phyloP scores from a whole-genome alignment of 2,888 invertebrate species.

The Dolichomitus sp. region DNA sequence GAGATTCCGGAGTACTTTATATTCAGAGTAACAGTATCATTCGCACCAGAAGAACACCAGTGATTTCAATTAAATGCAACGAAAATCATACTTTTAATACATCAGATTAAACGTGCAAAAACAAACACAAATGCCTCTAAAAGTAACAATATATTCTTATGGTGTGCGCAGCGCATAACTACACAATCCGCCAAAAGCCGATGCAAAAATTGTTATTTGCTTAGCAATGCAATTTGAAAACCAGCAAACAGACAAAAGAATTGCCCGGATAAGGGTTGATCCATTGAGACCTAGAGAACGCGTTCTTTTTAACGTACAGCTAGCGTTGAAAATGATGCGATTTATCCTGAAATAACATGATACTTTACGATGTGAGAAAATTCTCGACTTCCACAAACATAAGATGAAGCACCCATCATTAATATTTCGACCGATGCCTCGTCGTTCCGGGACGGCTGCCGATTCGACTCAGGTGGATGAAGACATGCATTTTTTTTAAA shows the following conservation, averaged over 20 bases:
- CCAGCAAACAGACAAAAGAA: conserved; percentile 43
- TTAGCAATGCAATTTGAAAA: conserved; percentile 31
- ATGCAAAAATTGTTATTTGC: conserved; percentile 57
- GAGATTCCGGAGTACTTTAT: conserved; percentile 21
- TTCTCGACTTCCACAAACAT: conserved; percentile 1
- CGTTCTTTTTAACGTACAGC: conserved; percentile 11
- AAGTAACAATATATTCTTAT: conserved; percentile 4
- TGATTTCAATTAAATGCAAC: conserved; percentile 32
- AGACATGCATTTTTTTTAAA: conserved; percentile 23
- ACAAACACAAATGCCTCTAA: conserved; percentile 39
- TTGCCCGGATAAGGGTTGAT: conserved; percentile 77
- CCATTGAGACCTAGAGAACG: conserved; percentile 46
- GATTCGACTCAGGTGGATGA: conserved; percentile 1
- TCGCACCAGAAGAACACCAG: conserved; percentile 47
- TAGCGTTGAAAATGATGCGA: conserved; percentile 34
- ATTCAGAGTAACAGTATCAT: conserved; percentile 20
- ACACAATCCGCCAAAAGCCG: conserved; percentile 38
- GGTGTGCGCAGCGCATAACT: not conserved
- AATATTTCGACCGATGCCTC: conserved; percentile 3
- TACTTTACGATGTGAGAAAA: conserved; percentile 25
- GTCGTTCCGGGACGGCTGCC: not conserved
- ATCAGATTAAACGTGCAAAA: conserved; percentile 16
- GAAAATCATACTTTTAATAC: conserved; percentile 39
- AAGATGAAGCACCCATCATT: not conserved
- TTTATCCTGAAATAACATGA: conserved; percentile 56